phyloP scores from a whole-genome alignment of 1,140 invertebrate genomes.

The Drosophila novamexicana region DNA sequence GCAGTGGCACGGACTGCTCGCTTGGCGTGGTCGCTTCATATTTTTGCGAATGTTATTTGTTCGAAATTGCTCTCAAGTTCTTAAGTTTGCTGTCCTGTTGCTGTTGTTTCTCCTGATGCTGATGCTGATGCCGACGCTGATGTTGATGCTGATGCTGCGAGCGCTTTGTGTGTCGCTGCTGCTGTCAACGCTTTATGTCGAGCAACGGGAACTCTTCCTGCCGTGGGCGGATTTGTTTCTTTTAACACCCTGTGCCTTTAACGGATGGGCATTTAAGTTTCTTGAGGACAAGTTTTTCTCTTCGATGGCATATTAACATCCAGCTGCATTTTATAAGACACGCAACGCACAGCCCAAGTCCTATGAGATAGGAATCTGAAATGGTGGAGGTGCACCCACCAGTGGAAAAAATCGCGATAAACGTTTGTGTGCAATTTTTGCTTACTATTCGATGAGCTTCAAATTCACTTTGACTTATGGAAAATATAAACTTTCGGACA shows the following conservation, averaged over 20 bases:
- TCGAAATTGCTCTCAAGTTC: slow-evolving; percentile 59
- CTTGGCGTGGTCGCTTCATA: slow-evolving; percentile 32
- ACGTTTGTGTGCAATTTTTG: no score
- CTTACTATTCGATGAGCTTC: no score
- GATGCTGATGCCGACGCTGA: background rate
- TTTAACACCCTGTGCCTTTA: background rate
- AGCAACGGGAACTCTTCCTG: slow-evolving; percentile 1
- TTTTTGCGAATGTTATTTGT: slow-evolving; percentile 63
- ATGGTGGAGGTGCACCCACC: no score
- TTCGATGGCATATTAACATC: background rate
- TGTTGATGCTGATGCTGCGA: background rate
- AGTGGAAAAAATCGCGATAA: no score
- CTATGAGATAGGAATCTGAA: no score
- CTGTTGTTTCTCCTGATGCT: slow-evolving; percentile 20
- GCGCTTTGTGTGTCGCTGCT: slow-evolving; percentile 11
- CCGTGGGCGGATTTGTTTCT: slow-evolving; percentile 2
- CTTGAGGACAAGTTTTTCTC: background rate
- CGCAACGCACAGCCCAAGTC: no score
- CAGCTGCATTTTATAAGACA: background rate
- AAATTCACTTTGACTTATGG: no score
- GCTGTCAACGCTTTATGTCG: slow-evolving; percentile 13
- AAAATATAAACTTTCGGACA: no score
- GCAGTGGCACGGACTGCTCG: slow-evolving; percentile 3
- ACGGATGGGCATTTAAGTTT: background rate
- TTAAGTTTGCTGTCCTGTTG: slow-evolving; percentile 43